Percentiles rank a stretch among this genome's conserved stretches.
These are phyloP conservation scores for Lydus trimaculatus DNA, from an alignment of 2,888 invertebrate genomes.

Conservation along the genomic window DNA sequence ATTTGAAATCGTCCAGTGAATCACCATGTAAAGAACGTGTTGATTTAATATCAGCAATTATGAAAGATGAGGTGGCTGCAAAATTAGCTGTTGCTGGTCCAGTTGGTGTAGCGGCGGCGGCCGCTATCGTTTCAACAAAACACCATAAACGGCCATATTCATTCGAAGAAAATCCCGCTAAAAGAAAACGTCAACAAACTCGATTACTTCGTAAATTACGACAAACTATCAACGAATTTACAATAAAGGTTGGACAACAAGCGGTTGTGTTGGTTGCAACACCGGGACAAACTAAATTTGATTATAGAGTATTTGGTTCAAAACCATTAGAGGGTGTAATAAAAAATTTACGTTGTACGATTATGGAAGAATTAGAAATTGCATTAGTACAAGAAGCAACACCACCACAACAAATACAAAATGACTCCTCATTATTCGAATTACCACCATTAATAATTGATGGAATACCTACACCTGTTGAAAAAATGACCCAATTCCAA, in stretches of 20 bases:
- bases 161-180: constrained; percentile 97
- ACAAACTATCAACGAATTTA: constrained; percentile 97
- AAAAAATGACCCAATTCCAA: constrained; percentile 99
- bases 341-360: constrained; percentile 85
- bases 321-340: constrained; percentile 97
- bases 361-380: constrained; percentile 94
- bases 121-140: constrained; percentile 94
- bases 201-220: constrained; percentile 85
- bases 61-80: constrained; percentile 94
- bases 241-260: constrained; percentile 96
- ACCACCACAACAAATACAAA: constrained; percentile 74
- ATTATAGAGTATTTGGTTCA: constrained; percentile 96
- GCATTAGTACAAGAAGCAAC: constrained; percentile 94
- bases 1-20: constrained; percentile 80
- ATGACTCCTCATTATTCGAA: constrained; percentile 94
- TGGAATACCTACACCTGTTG: constrained; percentile 97
- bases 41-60: constrained; percentile 84
- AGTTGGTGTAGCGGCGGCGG: constrained; percentile 95
- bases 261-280: constrained; percentile 96
- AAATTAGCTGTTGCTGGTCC: constrained; percentile 96
- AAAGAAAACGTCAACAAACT: constrained; percentile 94
- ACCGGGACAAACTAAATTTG: constrained; percentile 94
- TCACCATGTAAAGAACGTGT: constrained; percentile 81
- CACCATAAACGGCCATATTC: constrained; percentile 95
- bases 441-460: constrained; percentile 95